phyloP scores from a whole-genome alignment of 2,113 vertebrate genomes.

The Lynx canadensis region DNA sequence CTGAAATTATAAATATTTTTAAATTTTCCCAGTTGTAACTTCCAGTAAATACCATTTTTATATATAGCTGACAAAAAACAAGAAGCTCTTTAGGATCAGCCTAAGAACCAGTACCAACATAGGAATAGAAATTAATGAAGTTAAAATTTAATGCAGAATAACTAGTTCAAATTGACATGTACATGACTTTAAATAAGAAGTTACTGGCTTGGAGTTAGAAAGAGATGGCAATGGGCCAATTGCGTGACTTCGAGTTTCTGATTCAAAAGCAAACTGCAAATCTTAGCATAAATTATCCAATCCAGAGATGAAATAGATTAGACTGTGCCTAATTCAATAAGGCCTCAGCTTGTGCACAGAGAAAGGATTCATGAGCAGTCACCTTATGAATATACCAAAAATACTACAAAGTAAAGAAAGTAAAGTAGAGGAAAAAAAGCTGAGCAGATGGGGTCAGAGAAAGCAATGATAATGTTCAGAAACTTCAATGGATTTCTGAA shows the following conservation, averaged over 20 bases:
- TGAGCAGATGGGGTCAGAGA: background rate
- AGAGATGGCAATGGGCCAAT: background rate
- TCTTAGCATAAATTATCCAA: background rate
- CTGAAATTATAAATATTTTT: background rate
- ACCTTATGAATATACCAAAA: background rate
- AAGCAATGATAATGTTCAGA: background rate
- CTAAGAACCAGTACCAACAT: background rate
- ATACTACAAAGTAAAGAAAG: background rate
- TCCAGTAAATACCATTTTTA: background rate
- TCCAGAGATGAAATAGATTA: background rate
- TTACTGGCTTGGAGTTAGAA: background rate
- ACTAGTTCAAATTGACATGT: background rate
- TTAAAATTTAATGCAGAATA: background rate
- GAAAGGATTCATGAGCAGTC: background rate
- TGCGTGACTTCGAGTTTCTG: background rate
- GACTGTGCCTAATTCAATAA: background rate
- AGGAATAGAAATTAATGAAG: background rate
- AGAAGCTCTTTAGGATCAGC: background rate
- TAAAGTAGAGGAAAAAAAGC: background rate
- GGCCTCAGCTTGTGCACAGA: background rate
- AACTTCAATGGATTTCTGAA: background rate
- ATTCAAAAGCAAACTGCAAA: background rate
- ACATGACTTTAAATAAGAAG: background rate
- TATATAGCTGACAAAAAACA: background rate
- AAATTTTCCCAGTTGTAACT: background rate